These are phyloP conservation scores for Ptycholaimellus sp. DNA, from an alignment of 2,888 invertebrate species.

Conservation along the genomic window DNA sequence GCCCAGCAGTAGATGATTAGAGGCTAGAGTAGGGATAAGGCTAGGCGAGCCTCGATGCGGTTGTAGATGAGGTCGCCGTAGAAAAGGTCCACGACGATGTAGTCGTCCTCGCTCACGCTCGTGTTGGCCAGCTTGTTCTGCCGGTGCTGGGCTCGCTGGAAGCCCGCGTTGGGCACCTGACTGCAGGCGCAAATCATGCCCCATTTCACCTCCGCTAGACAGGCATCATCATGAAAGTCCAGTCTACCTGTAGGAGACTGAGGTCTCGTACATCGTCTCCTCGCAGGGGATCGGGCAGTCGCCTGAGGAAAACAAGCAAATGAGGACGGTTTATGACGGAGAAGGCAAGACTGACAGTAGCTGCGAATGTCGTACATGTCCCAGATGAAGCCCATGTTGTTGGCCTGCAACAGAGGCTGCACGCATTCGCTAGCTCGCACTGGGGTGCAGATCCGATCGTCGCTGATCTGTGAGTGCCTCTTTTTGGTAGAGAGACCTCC, in stretches of 20 bases:
- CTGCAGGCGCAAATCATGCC: no score
- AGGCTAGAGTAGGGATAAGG: not conserved
- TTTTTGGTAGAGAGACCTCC: no score
- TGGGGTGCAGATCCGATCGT: not conserved
- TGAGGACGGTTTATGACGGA: no score
- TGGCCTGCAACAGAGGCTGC: conserved; percentile 2
- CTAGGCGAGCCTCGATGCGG: not conserved
- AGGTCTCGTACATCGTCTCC: no score
- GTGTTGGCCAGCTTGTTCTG: not conserved
- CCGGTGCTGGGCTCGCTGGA: not conserved
- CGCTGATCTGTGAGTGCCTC: no score
- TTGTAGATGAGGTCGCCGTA: conserved; percentile 2
- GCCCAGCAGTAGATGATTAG: not conserved
- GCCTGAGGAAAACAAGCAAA: no score
- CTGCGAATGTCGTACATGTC: no score
- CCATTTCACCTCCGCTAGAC: no score
- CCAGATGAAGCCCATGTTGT: no score
- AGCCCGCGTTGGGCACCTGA: no score
- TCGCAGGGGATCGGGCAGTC: no score
- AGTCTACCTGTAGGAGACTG: not conserved
- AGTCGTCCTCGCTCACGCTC: not conserved
- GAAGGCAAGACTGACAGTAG: no score
- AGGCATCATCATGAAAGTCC: not conserved
- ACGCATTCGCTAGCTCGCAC: conserved; percentile 1
- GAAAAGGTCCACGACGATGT: conserved; percentile 1